These are phyloP conservation scores for Chrysolina haemoptera DNA, from an alignment of 2,888 invertebrate species.

Conservation along the genomic window DNA sequence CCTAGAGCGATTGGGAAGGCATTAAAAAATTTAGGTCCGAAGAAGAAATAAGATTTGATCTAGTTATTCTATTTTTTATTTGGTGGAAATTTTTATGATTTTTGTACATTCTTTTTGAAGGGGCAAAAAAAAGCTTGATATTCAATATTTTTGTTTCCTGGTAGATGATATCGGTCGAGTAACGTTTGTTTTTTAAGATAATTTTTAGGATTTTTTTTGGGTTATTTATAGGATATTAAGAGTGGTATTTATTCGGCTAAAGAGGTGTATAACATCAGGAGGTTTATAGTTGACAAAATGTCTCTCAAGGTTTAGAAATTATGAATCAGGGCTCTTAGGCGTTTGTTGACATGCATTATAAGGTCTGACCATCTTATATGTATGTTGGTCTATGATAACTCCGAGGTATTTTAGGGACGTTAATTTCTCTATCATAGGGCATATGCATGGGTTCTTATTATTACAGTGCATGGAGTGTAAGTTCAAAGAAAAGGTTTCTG, in stretches of 20 bases:
- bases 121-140: not conserved
- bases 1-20: not conserved
- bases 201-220: slow-evolving; percentile 15
- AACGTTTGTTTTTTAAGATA: not conserved
- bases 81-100: too few species aligned
- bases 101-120: too few species aligned
- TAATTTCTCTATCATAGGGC: not conserved
- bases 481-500: not conserved
- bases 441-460: not conserved
- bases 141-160: not conserved
- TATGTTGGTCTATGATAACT: too few species aligned
- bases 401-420: too few species aligned
- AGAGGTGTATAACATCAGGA: slow-evolving; percentile 8
- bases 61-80: too few species aligned
- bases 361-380: not conserved
- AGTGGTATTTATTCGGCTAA: slow-evolving; percentile 22
- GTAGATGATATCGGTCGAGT: not conserved
- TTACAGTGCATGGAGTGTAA: not conserved
- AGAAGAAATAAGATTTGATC: not conserved
- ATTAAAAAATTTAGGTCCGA: not conserved
- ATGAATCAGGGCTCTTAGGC: not conserved
- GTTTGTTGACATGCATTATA: not conserved
- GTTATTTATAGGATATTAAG: slow-evolving; percentile 17
- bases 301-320: not conserved
- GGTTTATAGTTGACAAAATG: not conserved